These are phyloP conservation scores for Temnothorax unifasciatus DNA, from an alignment of 2,888 invertebrate species.

Conservation along the genomic window DNA sequence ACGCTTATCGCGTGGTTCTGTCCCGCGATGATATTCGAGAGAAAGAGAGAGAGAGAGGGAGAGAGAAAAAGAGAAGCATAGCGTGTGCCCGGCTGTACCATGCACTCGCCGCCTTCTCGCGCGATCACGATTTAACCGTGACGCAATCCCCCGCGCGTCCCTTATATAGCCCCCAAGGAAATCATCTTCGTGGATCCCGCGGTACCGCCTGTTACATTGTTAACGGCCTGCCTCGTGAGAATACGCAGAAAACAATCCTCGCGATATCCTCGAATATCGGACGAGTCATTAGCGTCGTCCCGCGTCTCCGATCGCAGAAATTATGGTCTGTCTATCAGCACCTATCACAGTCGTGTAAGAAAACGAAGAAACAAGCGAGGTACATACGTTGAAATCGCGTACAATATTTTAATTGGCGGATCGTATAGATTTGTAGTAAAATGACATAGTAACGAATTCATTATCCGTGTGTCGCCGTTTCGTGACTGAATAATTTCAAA, in stretches of 20 bases:
- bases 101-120: slow-evolving; percentile 59
- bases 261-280: slow-evolving; percentile 7
- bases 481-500: background rate
- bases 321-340: background rate
- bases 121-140: slow-evolving; percentile 68
- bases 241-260: slow-evolving; percentile 7
- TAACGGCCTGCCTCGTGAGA: slow-evolving; percentile 35
- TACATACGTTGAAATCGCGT: background rate
- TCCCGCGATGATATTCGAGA: background rate
- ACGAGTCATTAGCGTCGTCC: slow-evolving; percentile 11
- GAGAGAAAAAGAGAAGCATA: background rate
- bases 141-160: slow-evolving; percentile 65
- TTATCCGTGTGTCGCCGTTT: background rate
- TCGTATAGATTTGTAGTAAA: background rate
- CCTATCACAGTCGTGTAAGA: background rate
- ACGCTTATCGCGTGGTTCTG: background rate
- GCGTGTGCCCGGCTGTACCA: slow-evolving; percentile 62
- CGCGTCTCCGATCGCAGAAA: slow-evolving; percentile 7
- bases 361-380: background rate
- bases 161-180: slow-evolving; percentile 57
- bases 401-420: background rate
- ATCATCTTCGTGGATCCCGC: slow-evolving; percentile 42
- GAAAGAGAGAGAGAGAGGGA: background rate
- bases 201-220: slow-evolving; percentile 42
- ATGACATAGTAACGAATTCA: background rate